These are phyloP conservation scores for Ranitomeya variabilis DNA, from an alignment of 2,113 vertebrate species.

Conservation along the genomic window DNA sequence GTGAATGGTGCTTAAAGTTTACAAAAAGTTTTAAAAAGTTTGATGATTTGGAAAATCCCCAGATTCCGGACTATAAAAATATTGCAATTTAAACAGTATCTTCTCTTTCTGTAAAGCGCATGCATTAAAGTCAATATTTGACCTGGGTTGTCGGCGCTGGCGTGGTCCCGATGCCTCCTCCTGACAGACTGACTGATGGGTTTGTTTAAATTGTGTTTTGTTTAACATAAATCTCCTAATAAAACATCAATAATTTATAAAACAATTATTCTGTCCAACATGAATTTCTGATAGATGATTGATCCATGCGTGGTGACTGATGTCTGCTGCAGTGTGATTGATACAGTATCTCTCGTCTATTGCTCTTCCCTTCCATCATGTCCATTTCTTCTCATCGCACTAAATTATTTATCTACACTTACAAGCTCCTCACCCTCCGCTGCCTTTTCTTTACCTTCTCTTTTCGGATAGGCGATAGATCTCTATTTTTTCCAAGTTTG, in stretches of 20 bases:
- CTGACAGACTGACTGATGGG: constrained; percentile 33
- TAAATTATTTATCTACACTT: constrained; percentile 54
- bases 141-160: neutral
- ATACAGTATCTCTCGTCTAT: constrained; percentile 48
- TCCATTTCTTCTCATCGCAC: constrained; percentile 18
- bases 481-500: neutral
- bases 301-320: constrained; percentile 49
- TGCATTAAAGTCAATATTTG: constrained; percentile 2
- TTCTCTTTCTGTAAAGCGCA: neutral
- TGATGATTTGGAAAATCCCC: neutral
- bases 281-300: constrained; percentile 58
- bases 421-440: constrained; percentile 10
- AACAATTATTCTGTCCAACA: constrained; percentile 58
- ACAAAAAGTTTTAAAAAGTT: neutral
- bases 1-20: neutral
- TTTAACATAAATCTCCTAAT: constrained; percentile 58
- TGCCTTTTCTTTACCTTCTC: neutral
- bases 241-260: constrained; percentile 60
- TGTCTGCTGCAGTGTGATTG: constrained; percentile 48
- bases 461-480: neutral
- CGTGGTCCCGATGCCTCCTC: neutral
- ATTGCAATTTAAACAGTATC: neutral
- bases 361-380: constrained; percentile 49
- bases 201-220: constrained; percentile 57
- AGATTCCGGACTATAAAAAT: neutral